Percentiles rank a stretch among this genome's conserved stretches.
Conservation (phyloP, 2,797 vertebrate species). For the Lacerta agilis region DNA sequence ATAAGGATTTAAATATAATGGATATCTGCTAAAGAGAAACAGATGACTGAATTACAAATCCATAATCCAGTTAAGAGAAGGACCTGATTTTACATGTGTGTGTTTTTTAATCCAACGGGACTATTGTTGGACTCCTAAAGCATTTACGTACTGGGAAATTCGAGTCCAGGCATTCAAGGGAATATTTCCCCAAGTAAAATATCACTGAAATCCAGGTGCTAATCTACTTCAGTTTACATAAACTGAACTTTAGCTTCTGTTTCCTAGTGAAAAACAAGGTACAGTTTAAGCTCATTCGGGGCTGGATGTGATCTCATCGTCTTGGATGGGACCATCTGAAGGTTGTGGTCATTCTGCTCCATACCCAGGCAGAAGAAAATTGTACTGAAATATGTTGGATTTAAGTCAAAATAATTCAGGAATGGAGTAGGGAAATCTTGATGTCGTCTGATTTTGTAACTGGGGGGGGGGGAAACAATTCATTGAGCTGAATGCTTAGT, state of each 20-base stretch:
- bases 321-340: not conserved
- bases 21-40: constrained; percentile 2
- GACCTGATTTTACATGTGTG: not conserved
- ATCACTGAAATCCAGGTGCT: not conserved
- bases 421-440: not conserved
- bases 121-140: not conserved
- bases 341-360: not conserved
- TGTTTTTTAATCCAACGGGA: too few relatives aligned
- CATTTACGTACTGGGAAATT: not conserved
- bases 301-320: not conserved
- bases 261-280: not conserved
- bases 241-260: not conserved
- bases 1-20: not conserved
- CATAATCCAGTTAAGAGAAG: not conserved
- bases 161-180: not conserved
- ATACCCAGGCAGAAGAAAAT: not conserved
- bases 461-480: not conserved
- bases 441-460: not conserved
- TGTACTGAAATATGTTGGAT: not conserved
- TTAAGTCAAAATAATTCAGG: not conserved
- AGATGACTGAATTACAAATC: not conserved
- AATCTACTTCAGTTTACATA: not conserved
- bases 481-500: not conserved
- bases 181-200: not conserved
- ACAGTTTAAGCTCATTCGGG: too few relatives aligned